Evolutionary conservation across 2,113 vertebrate genomes (phyloP), one percentile per base, ranked within the genome.

Genomic region (Seriola quinqueradiata): DNA sequence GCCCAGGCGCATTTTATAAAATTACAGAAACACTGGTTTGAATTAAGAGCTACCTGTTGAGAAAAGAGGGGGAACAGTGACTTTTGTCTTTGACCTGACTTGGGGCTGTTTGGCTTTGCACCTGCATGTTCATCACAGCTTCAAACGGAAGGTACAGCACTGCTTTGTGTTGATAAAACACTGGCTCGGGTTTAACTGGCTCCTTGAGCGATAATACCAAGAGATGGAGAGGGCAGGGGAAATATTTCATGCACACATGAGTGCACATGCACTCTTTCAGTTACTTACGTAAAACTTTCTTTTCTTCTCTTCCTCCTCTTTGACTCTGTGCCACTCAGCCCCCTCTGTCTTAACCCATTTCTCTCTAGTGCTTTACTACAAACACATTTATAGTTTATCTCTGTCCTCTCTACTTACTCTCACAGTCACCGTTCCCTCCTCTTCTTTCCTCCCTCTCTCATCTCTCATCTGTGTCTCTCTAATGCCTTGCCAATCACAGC

Each of bases 401-500:
- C 70, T 78, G 87, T 88, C 81, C 77, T 83, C 61, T 82, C 83
- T 80, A 69, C 84, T 90, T 84, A 78, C 78, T 67, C 73, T 82
- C 80, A 69, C 79, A 14, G 75, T 86, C 87, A 81, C 70, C 1
- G 58, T 38, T 66, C 40, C 70, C n/a, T 72, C 67, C 12, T 70
- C 76, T 32, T 59, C 67, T 75, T 60, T 70, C 69, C 58, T 70
- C 44, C 57, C 52, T 11, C 54, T 87, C 81, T 73, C 86, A 74
- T 88, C 81, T 86, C 78, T 90, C 76, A 78, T 82, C 75, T 73
- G 79, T 60, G 79, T 75, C 67, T 12, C 38, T 89, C 86, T 90
- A 89, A 92, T 81, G 81, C 68, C 54, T 79, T 84, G 83, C 88
- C 90, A 89, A 86, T 88, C 88, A 84, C 48, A 65, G 85, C 57